Evolutionary conservation across 2,888 invertebrate species (phyloP), one percentile per base, ranked within the genome.

Genomic region (Drosophila emarginata): DNA sequence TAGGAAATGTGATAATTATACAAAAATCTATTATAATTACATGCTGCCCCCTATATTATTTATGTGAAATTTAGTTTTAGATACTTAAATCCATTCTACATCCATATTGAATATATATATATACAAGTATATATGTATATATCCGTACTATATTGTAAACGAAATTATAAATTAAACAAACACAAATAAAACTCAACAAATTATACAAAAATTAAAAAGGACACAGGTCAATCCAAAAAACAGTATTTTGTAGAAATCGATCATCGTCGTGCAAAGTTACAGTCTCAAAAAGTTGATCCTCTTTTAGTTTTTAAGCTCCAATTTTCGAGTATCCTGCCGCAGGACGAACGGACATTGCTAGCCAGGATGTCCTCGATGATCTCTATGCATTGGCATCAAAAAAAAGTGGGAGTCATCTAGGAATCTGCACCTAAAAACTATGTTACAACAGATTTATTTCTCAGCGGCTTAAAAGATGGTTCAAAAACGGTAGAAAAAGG

Each of bases 1-100:
- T 82, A 82, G 78, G 65, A 83, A 82, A 82, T 83, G 82, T 83
- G 82, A 83, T 83, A 83, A 83, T 74, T 85, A 73, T 69, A 78
- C 79, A 80, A 71, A 70, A 66, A 50, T 69, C 67, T 66, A 68
- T 79, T 67, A 58, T 51, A 32, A 36, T 36, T 36, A 36, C 18
- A 54, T 54, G 54, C 32, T 54, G 45, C 45, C 45, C 45, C 54
- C 32, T 32, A 36, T 36, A 54, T 54, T 36, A 36, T 54, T 54
- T 32, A 54, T 15, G 36, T 15, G 53, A 54, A 54, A 32, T 54
- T 54, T 26, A 52, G 52, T 52, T 3, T 12, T 9, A 21, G 45
- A 18, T 45, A 45, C 45, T 45, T 45, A 18, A 45, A 45, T 21
- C 2, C 45, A 45, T 45, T 45, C 15, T 45, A 21, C 45, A 45